These are phyloP conservation scores for Ivindomyrus marchei DNA, from an alignment of 2,113 vertebrate species.

Conservation along the genomic window DNA sequence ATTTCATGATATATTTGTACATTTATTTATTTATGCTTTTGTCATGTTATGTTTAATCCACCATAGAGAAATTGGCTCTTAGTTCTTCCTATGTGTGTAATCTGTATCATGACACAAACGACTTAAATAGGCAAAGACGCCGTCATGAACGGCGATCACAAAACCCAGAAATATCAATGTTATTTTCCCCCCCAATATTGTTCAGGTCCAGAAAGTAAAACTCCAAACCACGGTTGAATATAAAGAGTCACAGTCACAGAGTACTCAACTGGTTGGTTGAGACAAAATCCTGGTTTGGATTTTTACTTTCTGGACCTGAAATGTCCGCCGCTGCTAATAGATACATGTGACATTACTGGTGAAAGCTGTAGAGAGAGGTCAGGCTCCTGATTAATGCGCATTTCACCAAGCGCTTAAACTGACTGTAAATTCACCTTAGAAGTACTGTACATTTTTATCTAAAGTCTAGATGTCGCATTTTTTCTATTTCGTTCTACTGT, in stretches of 20 bases:
- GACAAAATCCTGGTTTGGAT: too few species aligned
- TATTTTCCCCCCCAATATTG: too few species aligned
- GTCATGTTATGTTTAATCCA: neutral
- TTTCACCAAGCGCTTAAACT: neutral
- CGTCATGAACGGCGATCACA: too few species aligned
- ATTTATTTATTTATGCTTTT: neutral
- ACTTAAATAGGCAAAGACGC: too few species aligned
- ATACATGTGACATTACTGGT: neutral
- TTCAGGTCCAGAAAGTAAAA: too few species aligned
- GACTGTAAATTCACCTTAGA: neutral
- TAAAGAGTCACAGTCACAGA: too few species aligned
- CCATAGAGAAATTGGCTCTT: neutral
- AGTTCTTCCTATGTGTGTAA: neutral
- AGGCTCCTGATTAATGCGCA: neutral
- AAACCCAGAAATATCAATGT: too few species aligned
- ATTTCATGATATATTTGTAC: neutral
- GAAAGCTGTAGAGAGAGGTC: neutral
- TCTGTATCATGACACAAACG: too few species aligned
- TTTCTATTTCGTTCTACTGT: neutral
- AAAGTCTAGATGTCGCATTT: neutral
- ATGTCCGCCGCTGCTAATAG: too few species aligned
- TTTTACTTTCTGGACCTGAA: too few species aligned
- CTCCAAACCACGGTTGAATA: too few species aligned
- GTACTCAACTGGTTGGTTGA: too few species aligned
- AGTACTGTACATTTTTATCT: neutral